Evolutionary conservation across 2,888 invertebrate species (phyloP).

Genomic region (Agapostemon virescens): DNA sequence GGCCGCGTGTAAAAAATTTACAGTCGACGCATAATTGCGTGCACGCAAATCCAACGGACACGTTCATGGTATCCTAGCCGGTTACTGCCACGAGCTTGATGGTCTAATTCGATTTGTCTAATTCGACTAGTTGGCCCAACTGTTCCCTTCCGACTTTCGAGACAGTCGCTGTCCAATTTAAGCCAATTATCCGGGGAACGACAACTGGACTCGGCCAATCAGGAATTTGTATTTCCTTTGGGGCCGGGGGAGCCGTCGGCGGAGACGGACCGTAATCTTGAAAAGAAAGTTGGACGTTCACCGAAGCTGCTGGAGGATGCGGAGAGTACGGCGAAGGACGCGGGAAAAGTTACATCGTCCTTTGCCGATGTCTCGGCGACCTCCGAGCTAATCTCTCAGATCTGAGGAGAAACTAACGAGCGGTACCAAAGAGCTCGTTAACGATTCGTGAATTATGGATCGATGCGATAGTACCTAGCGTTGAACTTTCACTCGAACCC

Average conservation of each 20-base stretch:
- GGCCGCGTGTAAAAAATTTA: background rate
- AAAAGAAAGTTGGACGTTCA: constrained; percentile 39
- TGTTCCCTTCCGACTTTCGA: constrained; percentile 56
- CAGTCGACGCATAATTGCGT: constrained; percentile 19
- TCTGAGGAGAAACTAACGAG: background rate
- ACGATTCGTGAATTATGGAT: constrained; percentile 31
- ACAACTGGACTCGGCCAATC: constrained; percentile 65
- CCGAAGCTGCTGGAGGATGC: background rate
- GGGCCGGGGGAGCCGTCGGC: constrained; percentile 24
- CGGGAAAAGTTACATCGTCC: constrained; percentile 40
- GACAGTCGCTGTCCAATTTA: constrained; percentile 65
- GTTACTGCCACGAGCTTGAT: constrained; percentile 63
- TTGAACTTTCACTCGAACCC: constrained; percentile 30
- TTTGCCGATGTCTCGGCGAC: constrained; percentile 14
- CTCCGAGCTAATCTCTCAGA: constrained; percentile 4
- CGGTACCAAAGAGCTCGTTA: constrained; percentile 20
- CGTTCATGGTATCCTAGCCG: constrained; percentile 51
- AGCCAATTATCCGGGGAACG: constrained; percentile 67
- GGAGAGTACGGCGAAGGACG: background rate
- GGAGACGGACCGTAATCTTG: constrained; percentile 40
- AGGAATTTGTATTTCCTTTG: constrained; percentile 66
- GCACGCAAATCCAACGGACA: constrained; percentile 1
- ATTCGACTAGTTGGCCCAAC: constrained; percentile 63
- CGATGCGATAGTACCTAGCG: background rate
- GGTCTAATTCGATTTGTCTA: constrained; percentile 69